phyloP scores from a whole-genome alignment of 1,140 invertebrate species.

The Mesaphorura yosii region DNA sequence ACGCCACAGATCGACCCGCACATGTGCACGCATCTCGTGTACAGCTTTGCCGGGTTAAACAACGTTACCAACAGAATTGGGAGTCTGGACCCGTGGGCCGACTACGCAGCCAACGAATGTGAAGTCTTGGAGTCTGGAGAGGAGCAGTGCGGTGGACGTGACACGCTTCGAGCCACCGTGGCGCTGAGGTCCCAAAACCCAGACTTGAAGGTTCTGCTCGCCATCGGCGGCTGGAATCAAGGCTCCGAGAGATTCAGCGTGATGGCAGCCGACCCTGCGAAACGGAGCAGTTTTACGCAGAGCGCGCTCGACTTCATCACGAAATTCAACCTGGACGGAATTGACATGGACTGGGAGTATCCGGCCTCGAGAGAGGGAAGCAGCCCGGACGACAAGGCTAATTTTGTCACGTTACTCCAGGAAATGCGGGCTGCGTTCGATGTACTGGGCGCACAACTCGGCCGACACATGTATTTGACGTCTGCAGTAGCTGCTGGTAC shows the following conservation, averaged over 20 bases:
- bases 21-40: constrained; percentile 39
- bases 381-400: constrained; percentile 11
- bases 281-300: constrained; percentile 33
- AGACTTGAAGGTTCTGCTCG: constrained; percentile 52
- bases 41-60: constrained; percentile 36
- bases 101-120: constrained; percentile 3
- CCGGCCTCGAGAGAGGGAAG: constrained; percentile 32
- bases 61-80: constrained; percentile 22
- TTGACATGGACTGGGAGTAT: constrained; percentile 42
- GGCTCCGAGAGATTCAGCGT: constrained; percentile 53
- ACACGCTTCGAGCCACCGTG: constrained; percentile 45
- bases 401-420: background rate
- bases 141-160: too few species aligned
- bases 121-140: constrained; percentile 10
- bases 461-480: constrained; percentile 50
- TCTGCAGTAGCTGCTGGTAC: constrained; percentile 61
- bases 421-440: constrained; percentile 41
- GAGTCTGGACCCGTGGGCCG: constrained; percentile 9
- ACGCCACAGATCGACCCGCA: constrained; percentile 34
- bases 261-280: constrained; percentile 33
- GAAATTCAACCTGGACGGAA: constrained; percentile 37
- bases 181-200: constrained; percentile 50
- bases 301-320: constrained; percentile 34
- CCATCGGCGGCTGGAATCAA: constrained; percentile 67
- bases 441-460: too few species aligned